These are phyloP conservation scores for Lepus townsendii DNA, from an alignment of 2,797 vertebrate species.

Conservation along the genomic window DNA sequence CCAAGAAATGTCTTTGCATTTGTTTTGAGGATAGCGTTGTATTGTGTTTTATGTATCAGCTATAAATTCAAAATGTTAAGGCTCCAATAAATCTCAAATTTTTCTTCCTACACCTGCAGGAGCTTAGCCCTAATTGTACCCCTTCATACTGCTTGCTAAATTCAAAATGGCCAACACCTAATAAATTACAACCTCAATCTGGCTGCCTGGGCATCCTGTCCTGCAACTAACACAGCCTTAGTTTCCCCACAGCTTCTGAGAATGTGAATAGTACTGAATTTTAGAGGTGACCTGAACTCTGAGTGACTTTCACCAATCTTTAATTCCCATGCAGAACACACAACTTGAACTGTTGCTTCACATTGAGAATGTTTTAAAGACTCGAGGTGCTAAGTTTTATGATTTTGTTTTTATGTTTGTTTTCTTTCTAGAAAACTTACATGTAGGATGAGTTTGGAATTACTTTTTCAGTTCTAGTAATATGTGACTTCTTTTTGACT, in stretches of 20 bases:
- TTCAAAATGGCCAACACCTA: background rate
- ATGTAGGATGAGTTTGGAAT: background rate
- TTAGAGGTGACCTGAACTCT: background rate
- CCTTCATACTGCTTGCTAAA: background rate
- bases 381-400: background rate
- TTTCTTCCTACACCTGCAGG: background rate
- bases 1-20: background rate
- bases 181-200: background rate
- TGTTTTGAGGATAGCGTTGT: background rate
- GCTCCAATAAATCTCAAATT: background rate
- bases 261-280: background rate
- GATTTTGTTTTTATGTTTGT: background rate
- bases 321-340: background rate
- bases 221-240: background rate
- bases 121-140: background rate
- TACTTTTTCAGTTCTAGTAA: background rate
- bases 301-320: background rate
- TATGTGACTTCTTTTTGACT: background rate
- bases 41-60: background rate
- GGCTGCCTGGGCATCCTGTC: background rate
- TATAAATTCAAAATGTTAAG: background rate
- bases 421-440: background rate
- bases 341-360: background rate
- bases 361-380: background rate
- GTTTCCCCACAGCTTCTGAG: background rate